Conservation (phyloP, 2,797 vertebrate genomes). For the Darevskia nairensis region DNA sequence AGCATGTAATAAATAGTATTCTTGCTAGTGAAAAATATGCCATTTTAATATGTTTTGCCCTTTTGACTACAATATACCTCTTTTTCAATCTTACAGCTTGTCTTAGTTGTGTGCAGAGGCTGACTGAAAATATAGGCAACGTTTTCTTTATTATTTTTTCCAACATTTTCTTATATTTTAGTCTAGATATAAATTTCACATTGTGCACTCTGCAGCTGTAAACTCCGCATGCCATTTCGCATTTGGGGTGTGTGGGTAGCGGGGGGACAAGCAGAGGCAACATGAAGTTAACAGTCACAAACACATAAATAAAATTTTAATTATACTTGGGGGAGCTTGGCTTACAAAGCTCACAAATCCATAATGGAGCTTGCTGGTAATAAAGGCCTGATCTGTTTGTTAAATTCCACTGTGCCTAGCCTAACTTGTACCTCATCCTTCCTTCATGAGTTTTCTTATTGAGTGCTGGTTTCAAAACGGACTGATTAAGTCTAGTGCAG, state of each 20-base stretch:
- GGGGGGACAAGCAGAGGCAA: slow-evolving; percentile 64
- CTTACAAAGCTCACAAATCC: slow-evolving; percentile 79
- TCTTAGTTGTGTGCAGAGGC: slow-evolving; percentile 43
- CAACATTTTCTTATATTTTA: slow-evolving; percentile 66
- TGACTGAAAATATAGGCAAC: slow-evolving; percentile 64
- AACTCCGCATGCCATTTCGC: slow-evolving; percentile 65
- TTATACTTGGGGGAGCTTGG: slow-evolving; percentile 79
- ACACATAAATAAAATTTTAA: slow-evolving; percentile 83
- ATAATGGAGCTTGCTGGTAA: slow-evolving; percentile 74
- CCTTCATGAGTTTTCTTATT: slow-evolving; percentile 62
- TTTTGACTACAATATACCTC: slow-evolving; percentile 45
- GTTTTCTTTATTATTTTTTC: slow-evolving; percentile 64
- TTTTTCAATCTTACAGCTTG: slow-evolving; percentile 71
- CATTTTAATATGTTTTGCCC: slow-evolving; percentile 60
- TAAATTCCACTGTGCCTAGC: slow-evolving; percentile 70
- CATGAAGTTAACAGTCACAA: slow-evolving; percentile 76
- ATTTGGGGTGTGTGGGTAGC: slow-evolving; percentile 41
- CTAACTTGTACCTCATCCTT: slow-evolving; percentile 64
- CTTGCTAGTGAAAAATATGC: slow-evolving; percentile 50
- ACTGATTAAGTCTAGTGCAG: slow-evolving; percentile 55
- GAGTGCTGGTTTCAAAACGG: slow-evolving; percentile 59
- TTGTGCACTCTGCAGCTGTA: slow-evolving; percentile 63
- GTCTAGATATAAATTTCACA: slow-evolving; percentile 61
- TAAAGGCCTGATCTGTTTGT: slow-evolving; percentile 79
- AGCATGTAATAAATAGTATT: slow-evolving; percentile 64